phyloP scores from a whole-genome alignment of 2,888 invertebrate species.

The Mesorhabditis belari region DNA sequence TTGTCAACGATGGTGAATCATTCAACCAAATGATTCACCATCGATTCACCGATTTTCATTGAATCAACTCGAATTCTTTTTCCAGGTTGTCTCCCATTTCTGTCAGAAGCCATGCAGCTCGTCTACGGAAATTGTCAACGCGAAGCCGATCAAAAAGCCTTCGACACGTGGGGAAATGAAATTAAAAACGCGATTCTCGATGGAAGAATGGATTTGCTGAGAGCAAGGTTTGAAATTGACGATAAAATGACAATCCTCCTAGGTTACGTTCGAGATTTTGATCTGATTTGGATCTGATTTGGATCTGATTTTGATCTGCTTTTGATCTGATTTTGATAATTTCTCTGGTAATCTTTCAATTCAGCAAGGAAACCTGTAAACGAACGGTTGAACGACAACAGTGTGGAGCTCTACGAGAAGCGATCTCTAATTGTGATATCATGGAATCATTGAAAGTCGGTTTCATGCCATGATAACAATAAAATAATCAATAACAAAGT shows the following conservation, averaged over 20 bases:
- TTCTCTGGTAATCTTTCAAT: slow-evolving; percentile 4
- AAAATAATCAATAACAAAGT: no score
- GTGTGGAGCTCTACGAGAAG: slow-evolving; percentile 43
- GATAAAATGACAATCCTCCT: background rate
- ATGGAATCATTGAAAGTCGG: slow-evolving; percentile 36
- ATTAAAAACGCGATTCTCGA: slow-evolving; percentile 40
- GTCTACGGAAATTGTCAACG: slow-evolving; percentile 49
- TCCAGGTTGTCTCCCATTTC: slow-evolving; percentile 48
- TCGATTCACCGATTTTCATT: slow-evolving; percentile 1
- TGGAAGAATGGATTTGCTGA: slow-evolving; percentile 47
- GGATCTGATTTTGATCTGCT: no score
- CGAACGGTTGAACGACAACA: slow-evolving; percentile 50
- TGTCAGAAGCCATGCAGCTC: slow-evolving; percentile 50
- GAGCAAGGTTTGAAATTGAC: slow-evolving; percentile 32
- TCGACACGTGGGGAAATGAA: slow-evolving; percentile 49
- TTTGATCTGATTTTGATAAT: no score
- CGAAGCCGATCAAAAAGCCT: slow-evolving; percentile 48
- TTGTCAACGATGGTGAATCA: no score
- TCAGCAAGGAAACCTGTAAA: slow-evolving; percentile 49
- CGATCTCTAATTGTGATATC: slow-evolving; percentile 49
- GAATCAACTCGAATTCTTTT: no score
- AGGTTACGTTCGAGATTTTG: no score
- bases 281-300: no score
- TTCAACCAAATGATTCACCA: no score
- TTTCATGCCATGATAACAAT: no score